phyloP scores from a whole-genome alignment of 1,140 invertebrate species.

The Popillia japonica region DNA sequence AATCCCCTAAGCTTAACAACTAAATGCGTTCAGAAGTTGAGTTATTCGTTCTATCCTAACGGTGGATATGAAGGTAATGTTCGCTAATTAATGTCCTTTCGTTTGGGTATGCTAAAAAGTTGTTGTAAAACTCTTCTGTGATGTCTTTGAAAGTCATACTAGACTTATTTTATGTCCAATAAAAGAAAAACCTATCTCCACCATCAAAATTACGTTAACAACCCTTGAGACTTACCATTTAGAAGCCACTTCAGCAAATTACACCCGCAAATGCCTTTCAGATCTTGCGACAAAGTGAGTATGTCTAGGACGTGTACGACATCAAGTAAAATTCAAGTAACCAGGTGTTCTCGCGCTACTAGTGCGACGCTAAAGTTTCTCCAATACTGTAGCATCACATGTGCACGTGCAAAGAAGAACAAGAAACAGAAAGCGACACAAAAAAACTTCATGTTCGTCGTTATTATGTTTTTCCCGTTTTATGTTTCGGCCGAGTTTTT shows the following conservation, averaged over 20 bases:
- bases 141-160: too few relatives aligned
- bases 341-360: background rate
- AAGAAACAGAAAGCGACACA: background rate
- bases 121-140: too few relatives aligned
- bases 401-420: background rate
- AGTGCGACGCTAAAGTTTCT: background rate
- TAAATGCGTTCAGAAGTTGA: background rate
- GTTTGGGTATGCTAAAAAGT: background rate
- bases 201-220: background rate
- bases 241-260: background rate
- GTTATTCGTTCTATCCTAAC: background rate
- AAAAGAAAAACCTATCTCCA: background rate
- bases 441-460: background rate
- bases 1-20: background rate
- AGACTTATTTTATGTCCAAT: too few relatives aligned
- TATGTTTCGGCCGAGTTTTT: constrained; percentile 18
- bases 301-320: background rate
- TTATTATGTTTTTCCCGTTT: constrained; percentile 7
- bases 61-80: background rate
- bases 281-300: background rate
- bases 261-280: background rate
- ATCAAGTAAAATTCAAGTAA: background rate
- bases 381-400: background rate
- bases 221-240: background rate
- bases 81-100: background rate